These are phyloP conservation scores for Parasteatoda tepidariorum DNA, from an alignment of 1,140 invertebrate genomes.

Conservation along the genomic window DNA sequence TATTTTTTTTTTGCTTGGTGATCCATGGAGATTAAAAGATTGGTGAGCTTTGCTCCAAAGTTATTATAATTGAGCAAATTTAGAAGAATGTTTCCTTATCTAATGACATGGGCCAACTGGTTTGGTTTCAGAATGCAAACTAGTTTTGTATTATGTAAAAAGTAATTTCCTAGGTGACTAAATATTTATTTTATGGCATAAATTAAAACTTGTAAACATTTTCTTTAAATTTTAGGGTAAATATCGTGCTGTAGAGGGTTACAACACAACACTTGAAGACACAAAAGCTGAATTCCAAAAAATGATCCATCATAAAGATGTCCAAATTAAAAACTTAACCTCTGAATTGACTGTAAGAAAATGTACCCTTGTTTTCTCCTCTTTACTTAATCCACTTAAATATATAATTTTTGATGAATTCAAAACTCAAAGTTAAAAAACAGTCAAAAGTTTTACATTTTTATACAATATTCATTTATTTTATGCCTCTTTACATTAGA, in stretches of 20 bases:
- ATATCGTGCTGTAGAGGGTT: constrained; percentile 9
- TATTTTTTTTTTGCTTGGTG: no score
- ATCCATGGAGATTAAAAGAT: no score
- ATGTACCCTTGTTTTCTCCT: not conserved
- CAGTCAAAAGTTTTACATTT: not conserved
- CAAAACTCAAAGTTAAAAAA: no score
- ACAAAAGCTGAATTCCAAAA: constrained; percentile 13
- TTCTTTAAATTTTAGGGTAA: constrained; percentile 6
- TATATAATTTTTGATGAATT: not conserved
- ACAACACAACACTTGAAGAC: constrained; percentile 31
- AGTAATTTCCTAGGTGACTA: no score
- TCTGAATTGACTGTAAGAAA: constrained; percentile 22
- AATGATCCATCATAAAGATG: not conserved
- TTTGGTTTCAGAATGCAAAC: no score
- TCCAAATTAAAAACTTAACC: constrained; percentile 13
- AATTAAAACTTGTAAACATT: no score
- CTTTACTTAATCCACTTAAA: not conserved
- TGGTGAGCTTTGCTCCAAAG: no score
- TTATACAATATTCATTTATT: not conserved
- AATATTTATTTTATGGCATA: no score
- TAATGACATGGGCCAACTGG: no score
- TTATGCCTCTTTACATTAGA: not conserved
- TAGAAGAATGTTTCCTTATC: no score
- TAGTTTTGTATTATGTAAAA: no score
- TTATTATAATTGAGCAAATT: no score